Evolutionary conservation across 2,113 vertebrate species (phyloP), one percentile per base, ranked within the genome.

Genomic region (Pachypanchax playfairii): DNA sequence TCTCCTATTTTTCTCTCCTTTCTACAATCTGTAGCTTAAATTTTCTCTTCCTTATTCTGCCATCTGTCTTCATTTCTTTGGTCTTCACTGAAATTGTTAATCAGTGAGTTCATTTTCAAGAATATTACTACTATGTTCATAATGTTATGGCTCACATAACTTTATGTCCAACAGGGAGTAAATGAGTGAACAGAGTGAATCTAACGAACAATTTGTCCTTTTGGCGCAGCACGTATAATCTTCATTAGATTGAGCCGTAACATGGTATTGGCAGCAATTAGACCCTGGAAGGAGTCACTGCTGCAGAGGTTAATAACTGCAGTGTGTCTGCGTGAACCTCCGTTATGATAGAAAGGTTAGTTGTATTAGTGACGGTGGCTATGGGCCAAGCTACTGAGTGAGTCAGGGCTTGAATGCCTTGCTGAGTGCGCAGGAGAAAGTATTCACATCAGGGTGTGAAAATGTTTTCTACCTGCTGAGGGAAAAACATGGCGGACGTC

Each of bases 231-330:
- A 77, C 53, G 50, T 80, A 75, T 82, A 82, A 83, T 87, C 79
- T 87, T 83, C 84, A 84, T 87, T 86, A 84, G 79, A 87, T 84
- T 85, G 85, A 84, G 83, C 77, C 3, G 62, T 87, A 83, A 85
- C 81, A 65, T 73, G 75, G 66, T 71, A 81, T 79, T 71, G 75
- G 73, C 75, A 79, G 79, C 85, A 84, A 89, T 89, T 87, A 87
- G 70, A 73, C 66, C 62, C 67, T 68, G 65, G 72, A 77, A 73
- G 79, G 64, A 84, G 72, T 43, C 57, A 46, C 63, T 51, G 25
- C 74, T 39, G 72, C 75, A 58, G 87, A 84, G 85, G 85, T 89
- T 87, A 89, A 85, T 83, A 83, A 85, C 82, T 79, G 77, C 66
- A 46, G 75, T 69, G 61, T 79, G 83, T 73, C 68, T 83, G 77